Evolutionary conservation across 2,113 vertebrate species (phyloP).

Genomic region (Corythoichthys haematopterus): DNA sequence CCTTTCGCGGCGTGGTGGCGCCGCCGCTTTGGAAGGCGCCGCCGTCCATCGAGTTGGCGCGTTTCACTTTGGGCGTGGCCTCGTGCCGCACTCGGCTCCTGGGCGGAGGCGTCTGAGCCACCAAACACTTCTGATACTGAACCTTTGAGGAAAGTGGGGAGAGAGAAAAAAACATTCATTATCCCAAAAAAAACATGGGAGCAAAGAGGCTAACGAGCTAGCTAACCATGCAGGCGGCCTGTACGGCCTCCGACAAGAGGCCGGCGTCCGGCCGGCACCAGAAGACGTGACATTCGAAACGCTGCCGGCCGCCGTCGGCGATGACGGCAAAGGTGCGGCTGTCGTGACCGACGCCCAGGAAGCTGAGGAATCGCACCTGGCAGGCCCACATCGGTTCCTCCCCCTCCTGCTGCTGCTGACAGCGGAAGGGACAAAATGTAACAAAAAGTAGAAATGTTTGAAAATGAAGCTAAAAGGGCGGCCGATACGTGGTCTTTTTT

Average conservation of each 20-base stretch:
- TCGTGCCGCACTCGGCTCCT: constrained; percentile 72
- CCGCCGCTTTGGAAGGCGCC: constrained; percentile 45
- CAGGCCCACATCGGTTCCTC: constrained; percentile 85
- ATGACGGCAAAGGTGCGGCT: constrained; percentile 92
- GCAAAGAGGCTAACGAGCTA: not conserved
- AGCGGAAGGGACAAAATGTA: not conserved
- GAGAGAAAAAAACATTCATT: no score
- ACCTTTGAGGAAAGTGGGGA: constrained; percentile 66
- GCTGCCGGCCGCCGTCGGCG: constrained; percentile 86
- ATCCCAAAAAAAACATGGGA: no score
- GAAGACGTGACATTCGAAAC: constrained; percentile 92
- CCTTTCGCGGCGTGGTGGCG: constrained; percentile 43
- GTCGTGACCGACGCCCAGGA: constrained; percentile 94
- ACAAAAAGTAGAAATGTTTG: not conserved
- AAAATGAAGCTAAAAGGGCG: not conserved
- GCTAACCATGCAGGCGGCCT: constrained; percentile 96
- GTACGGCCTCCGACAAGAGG: constrained; percentile 88
- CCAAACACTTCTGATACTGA: constrained; percentile 92
- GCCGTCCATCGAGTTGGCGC: constrained; percentile 78
- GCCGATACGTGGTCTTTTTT: no score
- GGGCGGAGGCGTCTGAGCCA: constrained; percentile 79
- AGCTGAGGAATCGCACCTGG: constrained; percentile 89
- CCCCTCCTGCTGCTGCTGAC: constrained; percentile 64
- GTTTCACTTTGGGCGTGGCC: constrained; percentile 71
- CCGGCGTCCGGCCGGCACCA: constrained; percentile 95